A percentile compares a stretch with the other conserved stretches of the same genome.
Conservation (phyloP, 2,113 vertebrate species). For the Zonotrichia leucophrys region DNA sequence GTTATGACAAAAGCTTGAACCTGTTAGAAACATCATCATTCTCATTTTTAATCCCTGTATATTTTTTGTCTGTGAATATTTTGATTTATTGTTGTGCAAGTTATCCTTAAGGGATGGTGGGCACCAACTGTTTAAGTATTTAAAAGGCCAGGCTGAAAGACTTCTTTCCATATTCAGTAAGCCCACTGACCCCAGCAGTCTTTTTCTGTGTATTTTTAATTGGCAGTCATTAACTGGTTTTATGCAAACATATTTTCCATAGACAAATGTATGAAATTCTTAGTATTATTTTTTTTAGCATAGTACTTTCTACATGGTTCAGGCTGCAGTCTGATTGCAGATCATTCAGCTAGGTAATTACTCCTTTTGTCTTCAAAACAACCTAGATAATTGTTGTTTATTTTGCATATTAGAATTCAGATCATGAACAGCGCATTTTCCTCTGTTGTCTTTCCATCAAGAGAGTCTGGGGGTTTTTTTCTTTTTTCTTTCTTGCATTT, state of each 20-base stretch:
- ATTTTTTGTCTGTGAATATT: not conserved
- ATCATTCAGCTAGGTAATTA: not conserved
- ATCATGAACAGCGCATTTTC: not conserved
- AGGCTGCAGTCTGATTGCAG: not conserved
- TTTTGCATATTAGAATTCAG: not conserved
- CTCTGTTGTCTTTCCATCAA: not conserved
- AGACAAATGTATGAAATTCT: not conserved
- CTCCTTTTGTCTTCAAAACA: not conserved
- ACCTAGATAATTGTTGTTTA: not conserved
- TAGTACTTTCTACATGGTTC: not conserved
- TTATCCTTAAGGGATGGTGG: not conserved
- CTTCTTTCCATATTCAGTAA: not conserved
- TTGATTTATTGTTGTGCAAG: not conserved
- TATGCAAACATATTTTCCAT: not conserved
- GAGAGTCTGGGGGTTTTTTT: not conserved
- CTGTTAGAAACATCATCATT: conserved; percentile 6
- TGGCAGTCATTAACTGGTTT: not conserved
- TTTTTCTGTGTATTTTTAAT: conserved; percentile 14
- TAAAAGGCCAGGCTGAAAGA: not conserved
- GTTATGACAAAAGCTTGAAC: conserved; percentile 36
- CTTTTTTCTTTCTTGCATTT: conserved; percentile 6
- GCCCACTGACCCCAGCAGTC: not conserved
- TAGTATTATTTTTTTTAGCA: not conserved
- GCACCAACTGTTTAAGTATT: not conserved
- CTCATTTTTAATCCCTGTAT: not conserved